phyloP scores from a whole-genome alignment of 2,888 invertebrate genomes.

The Diarsia brunnea region DNA sequence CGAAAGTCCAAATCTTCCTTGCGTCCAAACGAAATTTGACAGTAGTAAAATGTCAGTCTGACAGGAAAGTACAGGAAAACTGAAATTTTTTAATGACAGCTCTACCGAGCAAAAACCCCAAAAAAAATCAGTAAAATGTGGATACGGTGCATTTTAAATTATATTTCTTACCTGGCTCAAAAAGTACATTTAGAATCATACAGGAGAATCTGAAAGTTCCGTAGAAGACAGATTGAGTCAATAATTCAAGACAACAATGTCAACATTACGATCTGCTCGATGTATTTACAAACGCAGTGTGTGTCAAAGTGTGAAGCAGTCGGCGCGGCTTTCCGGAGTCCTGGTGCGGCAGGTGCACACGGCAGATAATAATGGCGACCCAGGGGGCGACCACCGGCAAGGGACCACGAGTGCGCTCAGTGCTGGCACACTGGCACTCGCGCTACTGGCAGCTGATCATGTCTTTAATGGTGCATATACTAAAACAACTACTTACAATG shows the following conservation, averaged over 20 bases:
- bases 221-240: constrained; percentile 27
- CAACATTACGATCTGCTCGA: constrained; percentile 58
- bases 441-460: constrained; percentile 84
- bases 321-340: constrained; percentile 68
- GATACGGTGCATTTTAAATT: constrained; percentile 45
- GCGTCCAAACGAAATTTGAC: background rate
- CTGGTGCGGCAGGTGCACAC: constrained; percentile 61
- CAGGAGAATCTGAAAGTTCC: constrained; percentile 35
- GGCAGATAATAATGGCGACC: constrained; percentile 48
- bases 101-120: constrained; percentile 25
- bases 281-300: constrained; percentile 52
- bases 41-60: constrained; percentile 4
- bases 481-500: constrained; percentile 67
- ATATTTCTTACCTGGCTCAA: constrained; percentile 29
- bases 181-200: constrained; percentile 32
- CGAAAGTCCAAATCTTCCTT: background rate
- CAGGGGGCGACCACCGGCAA: constrained; percentile 48
- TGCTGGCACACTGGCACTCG: constrained; percentile 78
- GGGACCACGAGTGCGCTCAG: constrained; percentile 60
- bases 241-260: constrained; percentile 53
- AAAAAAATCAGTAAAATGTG: constrained; percentile 59
- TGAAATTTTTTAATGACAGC: constrained; percentile 40
- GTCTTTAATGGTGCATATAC: constrained; percentile 80
- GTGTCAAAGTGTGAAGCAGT: constrained; percentile 61
- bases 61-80: background rate